Base-by-base conservation (phyloP, 2,113 vertebrate species). In the Urocolius indicus region DNA sequence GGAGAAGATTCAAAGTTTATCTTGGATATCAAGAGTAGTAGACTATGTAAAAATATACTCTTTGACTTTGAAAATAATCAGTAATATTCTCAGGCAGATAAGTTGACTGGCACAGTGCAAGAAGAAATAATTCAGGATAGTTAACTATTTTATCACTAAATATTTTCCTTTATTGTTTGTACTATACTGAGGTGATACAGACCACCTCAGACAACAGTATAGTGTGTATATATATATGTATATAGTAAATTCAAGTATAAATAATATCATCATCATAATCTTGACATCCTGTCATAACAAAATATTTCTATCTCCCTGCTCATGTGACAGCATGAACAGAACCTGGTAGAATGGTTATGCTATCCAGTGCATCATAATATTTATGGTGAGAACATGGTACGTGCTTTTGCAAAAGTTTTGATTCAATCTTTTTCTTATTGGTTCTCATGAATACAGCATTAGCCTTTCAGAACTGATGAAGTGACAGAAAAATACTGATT, bases 281-380 rank as follows among this genome's bases (percentile, higher is more conserved):
- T 1, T 34, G 17, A 55, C 4, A 7, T 45, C 13, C 16, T 34
- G 16, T 20, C 1, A 3, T 49, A 77, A 46, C 2, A 30, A 77
- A 85, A 58, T 54, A 69, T 41, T 58, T 10, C 16, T 16, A 6
- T 41, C 27, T 43, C 7, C 4, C 3, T 65, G 5, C 6, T 34
- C 13, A 26, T 19, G 11, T 23, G 62, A 49, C 16, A 48, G 2
- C 22, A 52, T 19, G 2, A 57, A 86, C 9, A 66, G 29, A 63
- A 46, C 7, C 10, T 66, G 30, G 30, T 3, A 30, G 5, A 61
- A 29, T 1, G 0, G 8, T 51, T 43, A 15, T 6, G 5, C 13
- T 55, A 16, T 11, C 6, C 27, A 41, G 15, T 72, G 16, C 4
- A 26, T 43, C 1, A 1, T 11, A 65, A 32, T 57, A 72, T n/a